These are phyloP conservation scores for Podargus strigoides DNA, from an alignment of 2,797 vertebrate species.

Conservation along the genomic window DNA sequence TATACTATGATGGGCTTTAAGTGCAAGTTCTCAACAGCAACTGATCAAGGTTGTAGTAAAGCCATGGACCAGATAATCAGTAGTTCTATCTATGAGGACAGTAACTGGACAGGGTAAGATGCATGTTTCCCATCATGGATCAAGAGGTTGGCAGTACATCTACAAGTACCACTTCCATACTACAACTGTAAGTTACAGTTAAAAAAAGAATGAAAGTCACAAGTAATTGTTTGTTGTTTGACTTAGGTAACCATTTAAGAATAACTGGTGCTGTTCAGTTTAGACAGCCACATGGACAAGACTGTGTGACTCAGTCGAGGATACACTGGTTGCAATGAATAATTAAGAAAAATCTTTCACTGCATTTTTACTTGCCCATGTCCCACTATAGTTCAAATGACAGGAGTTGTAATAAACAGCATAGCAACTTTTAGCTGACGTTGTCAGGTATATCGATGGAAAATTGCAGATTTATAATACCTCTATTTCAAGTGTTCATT, in stretches of 20 bases:
- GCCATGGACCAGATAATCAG: not conserved
- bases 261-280: not conserved
- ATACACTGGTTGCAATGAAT: not conserved
- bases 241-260: not conserved
- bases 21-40: not conserved
- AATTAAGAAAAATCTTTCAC: not conserved
- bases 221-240: not conserved
- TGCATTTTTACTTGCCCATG: not conserved
- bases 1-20: not conserved
- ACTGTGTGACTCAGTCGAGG: not conserved
- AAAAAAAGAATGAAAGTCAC: not conserved
- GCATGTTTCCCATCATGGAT: not conserved
- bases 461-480: not conserved
- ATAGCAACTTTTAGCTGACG: not conserved
- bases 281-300: not conserved
- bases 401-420: not conserved
- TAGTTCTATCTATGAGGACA: not conserved
- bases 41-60: not conserved
- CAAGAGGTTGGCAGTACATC: not conserved
- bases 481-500: slow-evolving; percentile 67
- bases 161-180: not conserved
- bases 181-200: not conserved
- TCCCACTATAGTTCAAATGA: not conserved
- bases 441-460: not conserved
- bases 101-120: not conserved